Base-by-base conservation (phyloP, 2,797 vertebrate species). In the Sebastes oblongus region DNA sequence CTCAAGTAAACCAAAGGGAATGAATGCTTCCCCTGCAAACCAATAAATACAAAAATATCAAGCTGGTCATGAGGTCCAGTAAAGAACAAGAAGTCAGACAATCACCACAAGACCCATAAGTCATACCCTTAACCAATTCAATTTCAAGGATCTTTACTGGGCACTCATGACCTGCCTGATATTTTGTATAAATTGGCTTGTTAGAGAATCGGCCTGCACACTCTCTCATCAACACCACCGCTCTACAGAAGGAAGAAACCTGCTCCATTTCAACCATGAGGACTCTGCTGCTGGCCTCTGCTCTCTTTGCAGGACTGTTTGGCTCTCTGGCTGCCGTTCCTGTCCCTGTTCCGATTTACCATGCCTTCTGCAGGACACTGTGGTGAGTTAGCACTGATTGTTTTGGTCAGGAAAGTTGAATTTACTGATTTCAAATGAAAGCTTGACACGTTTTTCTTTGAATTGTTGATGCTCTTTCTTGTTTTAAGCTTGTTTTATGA, bases 231-330 rank as follows among this genome's bases (percentile, higher is more conserved):
- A 2, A 29, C 58, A 24, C 3, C 12, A 8, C 34, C 22, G 27
- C 64, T 16, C 50, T 36, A 3, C 55, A 65, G 13, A n/a, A 79
- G 13, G n/a, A 80, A 56, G 69, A 75, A 68, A 70, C 20, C 66
- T 34, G 24, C 65, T 27, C 20, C 61, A 39, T 5, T 13, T n/a
- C n/a, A 3, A 58, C 54, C 75, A 90, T 89, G 88, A 86, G 25
- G 78, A 81, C 81, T 64, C 73, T 82, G 70, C 72, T 91, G 80
- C 65, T 86, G 64, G 36, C 66, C 36, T 77, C 86, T 2, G 81
- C 68, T 76, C 27, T 88, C 62, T 14, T 89, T 30, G 61, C 67
- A 25, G 88, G 79, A 52, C 81, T 87, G 13, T 46, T 87, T 14
- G 71, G 46, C 61, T 69, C 52, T 18, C 39, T 29, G 13, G 34